These are phyloP conservation scores for Acleris literana DNA, from an alignment of 2,888 invertebrate genomes.

Conservation along the genomic window DNA sequence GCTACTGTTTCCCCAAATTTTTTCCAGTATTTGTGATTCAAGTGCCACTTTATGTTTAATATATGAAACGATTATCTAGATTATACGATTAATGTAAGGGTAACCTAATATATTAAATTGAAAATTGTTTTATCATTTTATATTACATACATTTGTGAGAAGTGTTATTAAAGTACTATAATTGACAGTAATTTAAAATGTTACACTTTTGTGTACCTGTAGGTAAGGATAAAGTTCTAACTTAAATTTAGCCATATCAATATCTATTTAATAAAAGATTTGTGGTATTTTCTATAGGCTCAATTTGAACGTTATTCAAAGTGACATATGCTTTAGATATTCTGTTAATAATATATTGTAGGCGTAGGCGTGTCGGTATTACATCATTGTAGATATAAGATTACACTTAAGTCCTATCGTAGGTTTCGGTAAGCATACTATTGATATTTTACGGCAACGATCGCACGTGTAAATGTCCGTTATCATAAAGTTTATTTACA, in stretches of 20 bases:
- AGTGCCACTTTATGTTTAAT: slow-evolving; percentile 91
- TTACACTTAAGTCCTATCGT: slow-evolving; percentile 72
- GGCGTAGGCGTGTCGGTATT: slow-evolving; percentile 80
- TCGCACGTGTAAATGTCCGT: slow-evolving; percentile 80
- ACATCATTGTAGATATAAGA: slow-evolving; percentile 73
- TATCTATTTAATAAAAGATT: slow-evolving; percentile 84
- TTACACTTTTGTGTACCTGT: slow-evolving; percentile 82
- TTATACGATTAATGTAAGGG: slow-evolving; percentile 84
- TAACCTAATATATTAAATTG: slow-evolving; percentile 83
- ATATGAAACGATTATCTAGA: slow-evolving; percentile 85
- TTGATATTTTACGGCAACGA: slow-evolving; percentile 81
- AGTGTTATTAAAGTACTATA: slow-evolving; percentile 82
- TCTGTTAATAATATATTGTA: slow-evolving; percentile 84
- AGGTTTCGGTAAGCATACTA: slow-evolving; percentile 76
- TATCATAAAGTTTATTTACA: slow-evolving; percentile 81
- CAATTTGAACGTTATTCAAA: slow-evolving; percentile 84
- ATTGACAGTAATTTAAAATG: slow-evolving; percentile 82
- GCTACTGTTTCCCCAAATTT: slow-evolving; percentile 85
- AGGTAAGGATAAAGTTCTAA: slow-evolving; percentile 82
- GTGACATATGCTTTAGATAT: slow-evolving; percentile 84
- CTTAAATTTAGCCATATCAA: slow-evolving; percentile 85
- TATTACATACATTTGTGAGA: slow-evolving; percentile 84
- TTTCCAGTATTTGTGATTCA: slow-evolving; percentile 91
- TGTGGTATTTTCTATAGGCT: slow-evolving; percentile 84
- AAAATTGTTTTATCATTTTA: slow-evolving; percentile 85